Conservation (phyloP, 2,113 vertebrate species). For the Trachemys scripta region DNA sequence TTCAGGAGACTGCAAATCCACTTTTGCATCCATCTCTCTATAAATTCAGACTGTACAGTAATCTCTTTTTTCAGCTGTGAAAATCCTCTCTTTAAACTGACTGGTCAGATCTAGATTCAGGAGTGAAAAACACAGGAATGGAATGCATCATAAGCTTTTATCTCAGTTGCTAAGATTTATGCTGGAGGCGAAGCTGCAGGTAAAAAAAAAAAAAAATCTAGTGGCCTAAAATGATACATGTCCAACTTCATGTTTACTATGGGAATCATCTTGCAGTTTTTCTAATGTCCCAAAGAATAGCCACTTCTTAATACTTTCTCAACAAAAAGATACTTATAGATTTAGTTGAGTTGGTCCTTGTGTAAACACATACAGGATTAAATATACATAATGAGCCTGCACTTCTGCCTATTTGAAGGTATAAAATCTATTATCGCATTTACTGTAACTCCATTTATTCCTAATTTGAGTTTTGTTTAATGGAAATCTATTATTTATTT, state of each 20-base stretch:
- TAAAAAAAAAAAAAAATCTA: slow-evolving; percentile 65
- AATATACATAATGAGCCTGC: neutral
- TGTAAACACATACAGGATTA: neutral
- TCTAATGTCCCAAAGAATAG: neutral
- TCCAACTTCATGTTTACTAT: slow-evolving; percentile 37
- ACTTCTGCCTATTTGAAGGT: neutral
- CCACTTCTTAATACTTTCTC: neutral
- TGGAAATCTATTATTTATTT: neutral
- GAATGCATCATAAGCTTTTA: slow-evolving; percentile 62
- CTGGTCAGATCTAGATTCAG: slow-evolving; percentile 42
- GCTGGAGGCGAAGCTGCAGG: slow-evolving; percentile 65
- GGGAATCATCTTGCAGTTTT: slow-evolving; percentile 8
- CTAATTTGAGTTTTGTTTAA: neutral
- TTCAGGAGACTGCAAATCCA: slow-evolving; percentile 16
- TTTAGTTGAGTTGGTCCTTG: neutral
- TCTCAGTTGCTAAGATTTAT: slow-evolving; percentile 51
- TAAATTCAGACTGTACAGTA: neutral
- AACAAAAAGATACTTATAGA: neutral
- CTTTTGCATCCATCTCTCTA: neutral
- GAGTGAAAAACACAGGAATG: slow-evolving; percentile 14
- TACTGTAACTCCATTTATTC: neutral
- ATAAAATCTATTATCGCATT: neutral
- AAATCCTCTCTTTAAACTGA: slow-evolving; percentile 32
- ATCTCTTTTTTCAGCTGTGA: neutral
- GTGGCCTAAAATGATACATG: neutral